Conservation (phyloP, 2,113 vertebrate species). For the Lipotes vexillifer region DNA sequence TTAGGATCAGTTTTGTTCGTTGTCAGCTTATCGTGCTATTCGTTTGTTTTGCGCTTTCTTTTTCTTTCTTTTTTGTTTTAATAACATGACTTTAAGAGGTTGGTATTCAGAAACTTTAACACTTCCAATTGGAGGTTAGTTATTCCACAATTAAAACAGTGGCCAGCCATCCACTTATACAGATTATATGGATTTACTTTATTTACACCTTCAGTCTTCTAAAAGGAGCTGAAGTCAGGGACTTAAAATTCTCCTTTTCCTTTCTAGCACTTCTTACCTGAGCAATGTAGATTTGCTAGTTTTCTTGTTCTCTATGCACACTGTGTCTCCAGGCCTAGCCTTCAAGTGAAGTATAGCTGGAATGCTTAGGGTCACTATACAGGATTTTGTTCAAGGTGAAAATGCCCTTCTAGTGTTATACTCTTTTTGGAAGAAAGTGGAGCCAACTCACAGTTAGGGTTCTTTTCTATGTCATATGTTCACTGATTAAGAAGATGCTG, state of each 20-base stretch:
- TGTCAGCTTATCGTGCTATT: neutral
- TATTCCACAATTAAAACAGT: neutral
- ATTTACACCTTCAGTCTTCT: neutral
- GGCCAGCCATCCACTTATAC: neutral
- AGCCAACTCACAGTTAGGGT: neutral
- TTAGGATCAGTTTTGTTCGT: constrained; percentile 19
- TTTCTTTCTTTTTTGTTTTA: neutral
- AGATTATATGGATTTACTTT: neutral
- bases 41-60: neutral
- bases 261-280: neutral
- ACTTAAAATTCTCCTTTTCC: neutral
- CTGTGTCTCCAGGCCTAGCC: neutral
- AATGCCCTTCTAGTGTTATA: neutral
- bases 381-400: neutral
- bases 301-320: neutral
- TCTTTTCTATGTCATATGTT: neutral
- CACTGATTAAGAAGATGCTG: neutral
- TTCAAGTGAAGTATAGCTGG: neutral
- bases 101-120: neutral
- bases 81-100: neutral
- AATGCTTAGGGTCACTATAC: neutral
- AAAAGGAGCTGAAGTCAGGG: neutral
- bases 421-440: neutral
- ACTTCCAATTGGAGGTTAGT: neutral
- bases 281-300: neutral